These are phyloP conservation scores for Cranoglanis bouderius DNA, from an alignment of 2,113 vertebrate genomes.

Conservation along the genomic window DNA sequence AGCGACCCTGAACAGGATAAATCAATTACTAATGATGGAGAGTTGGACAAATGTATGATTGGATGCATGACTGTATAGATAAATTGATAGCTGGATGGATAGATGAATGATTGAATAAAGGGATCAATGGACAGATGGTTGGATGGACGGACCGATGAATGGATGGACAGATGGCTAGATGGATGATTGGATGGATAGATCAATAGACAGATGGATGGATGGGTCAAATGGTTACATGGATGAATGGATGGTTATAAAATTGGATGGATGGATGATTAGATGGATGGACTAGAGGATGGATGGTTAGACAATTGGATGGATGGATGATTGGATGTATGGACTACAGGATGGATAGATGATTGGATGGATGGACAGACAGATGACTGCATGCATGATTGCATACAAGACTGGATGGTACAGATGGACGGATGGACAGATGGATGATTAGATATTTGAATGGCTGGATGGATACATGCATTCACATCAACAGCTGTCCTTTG, in stretches of 20 bases:
- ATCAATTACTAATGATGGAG: neutral
- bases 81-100: neutral
- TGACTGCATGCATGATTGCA: neutral
- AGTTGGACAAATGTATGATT: neutral
- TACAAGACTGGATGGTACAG: neutral
- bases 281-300: fast-evolving
- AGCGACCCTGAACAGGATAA: neutral
- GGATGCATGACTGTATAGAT: neutral
- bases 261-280: neutral
- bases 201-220: neutral
- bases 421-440: neutral
- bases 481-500: neutral
- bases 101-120: too few species aligned
- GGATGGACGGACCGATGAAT: neutral
- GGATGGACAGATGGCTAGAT: neutral
- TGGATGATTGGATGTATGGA: neutral
- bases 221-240: neutral
- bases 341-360: neutral
- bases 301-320: neutral
- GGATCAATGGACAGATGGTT: neutral
- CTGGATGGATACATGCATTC: neutral
- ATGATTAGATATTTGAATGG: neutral
- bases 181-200: neutral
- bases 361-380: neutral
- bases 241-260: neutral